phyloP scores from a whole-genome alignment of 2,113 vertebrate genomes.

The Protobothrops mucrosquamatus region DNA sequence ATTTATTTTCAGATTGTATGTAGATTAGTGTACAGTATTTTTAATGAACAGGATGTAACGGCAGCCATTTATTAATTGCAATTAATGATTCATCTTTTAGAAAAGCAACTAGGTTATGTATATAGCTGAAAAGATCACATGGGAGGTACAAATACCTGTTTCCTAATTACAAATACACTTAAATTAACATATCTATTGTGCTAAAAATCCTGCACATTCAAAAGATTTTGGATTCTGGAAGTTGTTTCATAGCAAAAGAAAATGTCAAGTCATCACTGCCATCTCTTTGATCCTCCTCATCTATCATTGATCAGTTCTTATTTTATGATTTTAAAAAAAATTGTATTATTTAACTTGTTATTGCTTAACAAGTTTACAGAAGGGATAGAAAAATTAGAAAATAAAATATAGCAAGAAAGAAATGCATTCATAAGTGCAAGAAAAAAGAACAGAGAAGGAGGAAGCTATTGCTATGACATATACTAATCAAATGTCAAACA shows the following conservation, averaged over 20 bases:
- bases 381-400: neutral
- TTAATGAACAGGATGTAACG: neutral
- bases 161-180: neutral
- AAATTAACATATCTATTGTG: neutral
- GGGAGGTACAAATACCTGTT: neutral
- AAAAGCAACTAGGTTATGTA: neutral
- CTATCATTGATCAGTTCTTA: neutral
- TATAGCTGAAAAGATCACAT: neutral
- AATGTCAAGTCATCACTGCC: neutral
- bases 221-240: neutral
- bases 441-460: neutral
- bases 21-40: neutral
- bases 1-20: neutral
- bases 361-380: neutral
- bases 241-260: neutral
- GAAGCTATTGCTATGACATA: neutral
- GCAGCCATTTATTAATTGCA: slow-evolving; percentile 24
- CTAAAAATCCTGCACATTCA: neutral
- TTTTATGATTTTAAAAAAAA: neutral
- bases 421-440: neutral
- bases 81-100: neutral
- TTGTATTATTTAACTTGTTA: neutral
- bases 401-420: neutral
- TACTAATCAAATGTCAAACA: neutral
- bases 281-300: neutral